A percentile compares a stretch with the other conserved stretches of the same genome.
Evolutionary conservation across 2,888 invertebrate genomes (phyloP).

Genomic region (Hydraecia micacea): DNA sequence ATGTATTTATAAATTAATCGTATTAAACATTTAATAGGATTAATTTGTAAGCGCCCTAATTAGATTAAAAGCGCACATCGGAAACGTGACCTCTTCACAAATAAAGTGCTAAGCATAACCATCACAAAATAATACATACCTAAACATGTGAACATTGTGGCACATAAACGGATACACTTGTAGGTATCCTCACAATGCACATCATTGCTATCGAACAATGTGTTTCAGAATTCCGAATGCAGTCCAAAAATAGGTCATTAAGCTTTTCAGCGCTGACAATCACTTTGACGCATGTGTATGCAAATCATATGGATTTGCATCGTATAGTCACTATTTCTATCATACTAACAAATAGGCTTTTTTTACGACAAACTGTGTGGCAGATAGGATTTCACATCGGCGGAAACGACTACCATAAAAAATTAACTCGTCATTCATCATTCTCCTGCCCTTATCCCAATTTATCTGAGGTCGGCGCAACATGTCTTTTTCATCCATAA

Average conservation of each 20-base stretch:
- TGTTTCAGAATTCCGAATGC: constrained; percentile 19
- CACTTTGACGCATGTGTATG: constrained; percentile 17
- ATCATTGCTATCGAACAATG: constrained; percentile 23
- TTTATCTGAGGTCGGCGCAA: no score
- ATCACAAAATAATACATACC: constrained; percentile 2
- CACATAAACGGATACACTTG: constrained; percentile 6
- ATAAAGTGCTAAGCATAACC: background rate
- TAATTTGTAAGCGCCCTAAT: constrained; percentile 2
- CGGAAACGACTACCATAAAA: background rate
- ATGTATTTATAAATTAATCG: constrained; percentile 22
- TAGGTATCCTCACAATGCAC: constrained; percentile 15
- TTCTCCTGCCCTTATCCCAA: no score
- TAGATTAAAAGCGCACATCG: constrained; percentile 21
- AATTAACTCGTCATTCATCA: no score
- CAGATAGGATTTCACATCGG: background rate
- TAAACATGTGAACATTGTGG: constrained; percentile 1
- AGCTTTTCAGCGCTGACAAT: constrained; percentile 29
- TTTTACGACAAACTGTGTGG: background rate
- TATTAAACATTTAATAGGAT: constrained; percentile 3
- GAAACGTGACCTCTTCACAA: constrained; percentile 6
- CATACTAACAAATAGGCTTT: background rate
- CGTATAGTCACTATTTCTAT: constrained; percentile 3
- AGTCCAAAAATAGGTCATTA: constrained; percentile 39
- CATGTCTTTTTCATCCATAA: no score
- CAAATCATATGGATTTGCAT: constrained; percentile 15